Percentiles rank a stretch among this genome's conserved stretches.
Conservation (phyloP, 2,888 invertebrate species). For the Branchellion lobata region DNA sequence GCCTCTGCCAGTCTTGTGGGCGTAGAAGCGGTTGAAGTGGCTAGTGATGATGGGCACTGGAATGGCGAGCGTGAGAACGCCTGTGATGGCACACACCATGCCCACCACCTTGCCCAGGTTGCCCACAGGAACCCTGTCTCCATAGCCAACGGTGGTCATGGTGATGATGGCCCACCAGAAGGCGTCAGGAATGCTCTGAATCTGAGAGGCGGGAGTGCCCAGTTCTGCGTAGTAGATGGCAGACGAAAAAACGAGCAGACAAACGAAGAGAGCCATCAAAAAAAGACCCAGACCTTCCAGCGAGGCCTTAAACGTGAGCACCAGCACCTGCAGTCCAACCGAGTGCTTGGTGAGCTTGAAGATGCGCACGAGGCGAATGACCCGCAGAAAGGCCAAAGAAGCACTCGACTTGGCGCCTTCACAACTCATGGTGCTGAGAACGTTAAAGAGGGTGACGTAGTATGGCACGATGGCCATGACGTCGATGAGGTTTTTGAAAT, state of each 20-base stretch:
- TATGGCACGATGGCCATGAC: slow-evolving; percentile 65
- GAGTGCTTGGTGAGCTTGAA: slow-evolving; percentile 65
- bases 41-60: slow-evolving; percentile 65
- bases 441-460: slow-evolving; percentile 63
- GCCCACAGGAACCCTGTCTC: slow-evolving; percentile 60
- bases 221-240: slow-evolving; percentile 65
- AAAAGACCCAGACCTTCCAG: slow-evolving; percentile 63
- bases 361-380: slow-evolving; percentile 63
- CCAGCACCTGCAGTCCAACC: slow-evolving; percentile 64
- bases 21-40: slow-evolving; percentile 59
- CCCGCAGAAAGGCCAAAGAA: slow-evolving; percentile 64
- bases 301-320: slow-evolving; percentile 64
- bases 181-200: slow-evolving; percentile 61
- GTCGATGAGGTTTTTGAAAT: slow-evolving; percentile 64
- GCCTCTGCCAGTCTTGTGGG: slow-evolving; percentile 51
- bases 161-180: slow-evolving; percentile 63
- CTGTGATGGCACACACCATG: slow-evolving; percentile 61
- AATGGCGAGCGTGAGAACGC: slow-evolving; percentile 63
- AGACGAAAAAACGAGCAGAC: slow-evolving; percentile 63
- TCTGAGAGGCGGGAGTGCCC: slow-evolving; percentile 59
- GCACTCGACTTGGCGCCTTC: slow-evolving; percentile 62
- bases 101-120: slow-evolving; percentile 61
- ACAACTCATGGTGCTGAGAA: slow-evolving; percentile 57
- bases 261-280: slow-evolving; percentile 63
- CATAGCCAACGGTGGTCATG: slow-evolving; percentile 62